These are phyloP conservation scores for Lagodon rhomboides DNA, from an alignment of 2,797 vertebrate genomes.

Conservation along the genomic window DNA sequence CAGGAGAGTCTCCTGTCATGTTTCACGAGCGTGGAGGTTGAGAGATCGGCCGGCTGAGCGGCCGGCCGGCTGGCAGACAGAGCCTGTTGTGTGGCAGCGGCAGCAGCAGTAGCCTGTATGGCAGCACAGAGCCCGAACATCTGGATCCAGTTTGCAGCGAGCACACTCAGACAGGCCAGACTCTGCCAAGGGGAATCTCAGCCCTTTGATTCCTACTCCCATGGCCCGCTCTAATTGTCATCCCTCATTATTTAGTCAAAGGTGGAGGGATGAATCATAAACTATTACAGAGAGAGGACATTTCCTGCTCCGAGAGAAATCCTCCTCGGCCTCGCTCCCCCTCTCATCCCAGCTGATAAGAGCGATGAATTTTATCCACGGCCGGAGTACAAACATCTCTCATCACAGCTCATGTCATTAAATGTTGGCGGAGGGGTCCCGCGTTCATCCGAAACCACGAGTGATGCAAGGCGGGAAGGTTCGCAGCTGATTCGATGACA, in stretches of 20 bases:
- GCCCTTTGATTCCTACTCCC: conserved; percentile 84
- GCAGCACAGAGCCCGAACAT: conserved; percentile 82
- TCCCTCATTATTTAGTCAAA: conserved; percentile 87
- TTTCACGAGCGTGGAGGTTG: conserved; percentile 66
- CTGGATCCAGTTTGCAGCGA: conserved; percentile 88
- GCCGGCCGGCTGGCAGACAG: conserved; percentile 72
- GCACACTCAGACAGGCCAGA: conserved; percentile 73
- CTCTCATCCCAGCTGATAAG: conserved; percentile 80
- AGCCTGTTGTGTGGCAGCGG: conserved; percentile 75
- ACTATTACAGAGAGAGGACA: conserved; percentile 81
- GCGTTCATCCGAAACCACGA: conserved; percentile 58
- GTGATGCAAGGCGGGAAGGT: conserved; percentile 48
- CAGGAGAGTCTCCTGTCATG: conserved; percentile 75
- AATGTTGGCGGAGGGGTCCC: conserved; percentile 47
- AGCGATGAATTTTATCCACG: conserved; percentile 67
- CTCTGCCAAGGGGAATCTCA: conserved; percentile 84
- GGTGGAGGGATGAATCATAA: conserved; percentile 85
- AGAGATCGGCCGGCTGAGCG: conserved; percentile 58
- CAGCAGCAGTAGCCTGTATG: conserved; percentile 65
- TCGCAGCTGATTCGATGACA: conserved; percentile 64
- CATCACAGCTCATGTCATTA: conserved; percentile 44
- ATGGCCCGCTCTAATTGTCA: conserved; percentile 85
- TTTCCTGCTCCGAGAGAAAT: conserved; percentile 74
- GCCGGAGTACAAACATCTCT: conserved; percentile 68
- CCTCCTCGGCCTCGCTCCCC: conserved; percentile 71